A percentile compares a stretch with the other conserved stretches of the same genome.
These are phyloP conservation scores for Pseudachorutes palmiensis DNA, from an alignment of 1,140 invertebrate genomes.

Conservation along the genomic window DNA sequence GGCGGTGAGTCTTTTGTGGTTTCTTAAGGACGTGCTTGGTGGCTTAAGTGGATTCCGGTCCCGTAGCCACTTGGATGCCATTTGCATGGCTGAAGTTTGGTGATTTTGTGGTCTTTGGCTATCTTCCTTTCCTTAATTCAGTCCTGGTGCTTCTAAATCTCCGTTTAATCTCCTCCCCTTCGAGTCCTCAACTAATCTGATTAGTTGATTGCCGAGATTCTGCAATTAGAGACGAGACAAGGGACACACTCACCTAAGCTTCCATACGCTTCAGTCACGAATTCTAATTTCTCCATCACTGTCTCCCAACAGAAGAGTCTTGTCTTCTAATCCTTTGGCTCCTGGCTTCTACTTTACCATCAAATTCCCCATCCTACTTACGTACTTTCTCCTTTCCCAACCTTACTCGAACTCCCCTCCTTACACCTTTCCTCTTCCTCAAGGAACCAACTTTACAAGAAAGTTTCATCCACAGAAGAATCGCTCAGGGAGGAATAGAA, in stretches of 20 bases:
- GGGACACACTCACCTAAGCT: too few species aligned
- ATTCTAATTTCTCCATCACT: background rate
- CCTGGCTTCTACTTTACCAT: too few species aligned
- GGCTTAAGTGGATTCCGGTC: background rate
- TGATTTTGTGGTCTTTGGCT: background rate
- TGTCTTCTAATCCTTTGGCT: too few species aligned
- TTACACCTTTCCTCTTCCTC: too few species aligned
- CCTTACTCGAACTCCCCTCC: too few species aligned
- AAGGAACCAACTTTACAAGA: too few species aligned
- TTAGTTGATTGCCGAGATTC: slow-evolving; percentile 8
- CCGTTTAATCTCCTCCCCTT: background rate
- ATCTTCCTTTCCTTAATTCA: background rate
- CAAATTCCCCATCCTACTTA: too few species aligned
- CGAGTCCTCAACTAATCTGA: background rate
- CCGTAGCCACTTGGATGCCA: background rate
- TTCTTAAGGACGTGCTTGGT: background rate
- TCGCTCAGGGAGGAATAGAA: too few species aligned
- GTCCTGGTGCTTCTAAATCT: background rate
- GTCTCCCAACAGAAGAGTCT: background rate
- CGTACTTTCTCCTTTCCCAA: too few species aligned
- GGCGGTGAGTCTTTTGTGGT: background rate
- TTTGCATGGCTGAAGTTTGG: background rate
- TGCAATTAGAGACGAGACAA: background rate
- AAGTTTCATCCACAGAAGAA: too few species aligned
- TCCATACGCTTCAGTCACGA: background rate